Base-by-base conservation (phyloP, 2,113 vertebrate species). In the Corythoichthys haematopterus region DNA sequence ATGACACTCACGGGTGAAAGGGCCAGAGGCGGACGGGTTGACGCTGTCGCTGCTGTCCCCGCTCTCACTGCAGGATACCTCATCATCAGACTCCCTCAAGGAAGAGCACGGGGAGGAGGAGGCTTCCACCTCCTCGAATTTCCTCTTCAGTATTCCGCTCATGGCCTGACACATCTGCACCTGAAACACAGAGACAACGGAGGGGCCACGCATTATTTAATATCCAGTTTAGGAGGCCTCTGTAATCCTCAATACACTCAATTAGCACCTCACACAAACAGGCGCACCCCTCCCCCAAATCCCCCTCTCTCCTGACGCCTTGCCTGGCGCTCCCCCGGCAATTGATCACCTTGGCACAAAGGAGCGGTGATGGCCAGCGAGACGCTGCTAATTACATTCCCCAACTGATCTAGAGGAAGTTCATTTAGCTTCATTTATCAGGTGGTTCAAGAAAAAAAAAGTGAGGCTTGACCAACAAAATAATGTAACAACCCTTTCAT, bases 91-190 rank as follows among this genome's bases (percentile, higher is more conserved):
- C 86, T 98, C 96, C 84, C 94, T 85, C 74, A 94, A 88, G 28
- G 94, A 99, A 51, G 95, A 97, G 85, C 95, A 95, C n/a, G 96
- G 97, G 20, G 97, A 98, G 74, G 96, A 93, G 86, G 89, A 84
- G 67, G 94, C 94, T 77, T 98, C 97, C 80, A 99, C 96, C 94
- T 99, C 97, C 88, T 96, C 94, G 90, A 97, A 97, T 92, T 96
- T 97, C 90, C 95, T 95, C 90, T 97, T 97, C 92, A 97, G 91
- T 92, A 97, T 95, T 88, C 94, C 94, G 64, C 94, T 96, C 95
- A 97, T 97, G 80, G 90, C 88, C 89, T 79, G 91, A 87, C 65
- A 91, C 82, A 90, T 90, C 92, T 93, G 91, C 83, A 88, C 88
- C 88, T 90, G 86, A 77, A 87, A 82, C 66, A 62, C 0, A 78